These are phyloP conservation scores for Diorhabda elongata DNA, from an alignment of 1,140 invertebrate species.

Conservation along the genomic window DNA sequence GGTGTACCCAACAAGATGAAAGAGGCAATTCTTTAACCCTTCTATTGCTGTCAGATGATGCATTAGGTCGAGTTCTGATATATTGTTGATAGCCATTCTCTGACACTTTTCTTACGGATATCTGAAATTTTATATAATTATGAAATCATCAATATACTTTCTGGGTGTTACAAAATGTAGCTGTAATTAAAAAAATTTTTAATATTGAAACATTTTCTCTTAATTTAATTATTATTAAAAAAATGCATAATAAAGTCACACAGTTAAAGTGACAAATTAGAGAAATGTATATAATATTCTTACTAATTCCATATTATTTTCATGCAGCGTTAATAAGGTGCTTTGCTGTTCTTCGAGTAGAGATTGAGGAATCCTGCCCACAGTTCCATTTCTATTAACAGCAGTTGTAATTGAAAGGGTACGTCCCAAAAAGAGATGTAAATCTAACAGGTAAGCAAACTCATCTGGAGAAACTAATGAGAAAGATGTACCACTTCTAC, in stretches of 20 bases:
- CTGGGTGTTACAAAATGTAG: too few species aligned
- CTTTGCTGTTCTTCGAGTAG: constrained; percentile 80
- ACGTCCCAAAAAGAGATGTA: constrained; percentile 89
- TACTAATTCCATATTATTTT: constrained; percentile 70
- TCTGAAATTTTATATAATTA: constrained; percentile 48
- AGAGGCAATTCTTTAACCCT: constrained; percentile 68
- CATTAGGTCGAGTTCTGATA: constrained; percentile 74
- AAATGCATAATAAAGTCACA: too few species aligned
- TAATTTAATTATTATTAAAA: too few species aligned
- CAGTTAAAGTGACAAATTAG: too few species aligned
- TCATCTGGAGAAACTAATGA: constrained; percentile 89
- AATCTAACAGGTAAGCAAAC: constrained; percentile 85
- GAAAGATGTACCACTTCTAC: constrained; percentile 82
- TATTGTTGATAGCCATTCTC: constrained; percentile 91
- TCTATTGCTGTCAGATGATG: constrained; percentile 85
- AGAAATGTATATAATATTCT: not conserved
- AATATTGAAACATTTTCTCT: too few species aligned
- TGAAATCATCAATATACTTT: too few species aligned
- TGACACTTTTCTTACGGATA: constrained; percentile 70
- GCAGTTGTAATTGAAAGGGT: constrained; percentile 53
- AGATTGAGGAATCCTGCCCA: constrained; percentile 77
- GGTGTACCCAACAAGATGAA: constrained; percentile 55
- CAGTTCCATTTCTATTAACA: constrained; percentile 47
- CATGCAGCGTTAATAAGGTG: constrained; percentile 73
- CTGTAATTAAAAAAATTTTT: too few species aligned